phyloP scores from a whole-genome alignment of 2,113 vertebrate genomes.

The Scytalopus superciliaris region DNA sequence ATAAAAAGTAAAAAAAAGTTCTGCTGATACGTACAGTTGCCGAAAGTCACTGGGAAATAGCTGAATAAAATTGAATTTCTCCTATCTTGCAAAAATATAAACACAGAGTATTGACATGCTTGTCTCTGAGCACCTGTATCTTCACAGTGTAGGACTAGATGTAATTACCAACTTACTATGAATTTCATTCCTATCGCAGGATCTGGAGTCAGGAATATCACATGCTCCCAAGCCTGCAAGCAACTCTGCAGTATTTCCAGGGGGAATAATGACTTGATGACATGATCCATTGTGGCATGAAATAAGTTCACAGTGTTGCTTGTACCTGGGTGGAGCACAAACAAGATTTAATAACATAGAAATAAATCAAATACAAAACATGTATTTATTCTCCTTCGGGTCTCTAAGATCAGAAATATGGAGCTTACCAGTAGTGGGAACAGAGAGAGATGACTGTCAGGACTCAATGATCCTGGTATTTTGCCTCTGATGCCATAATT shows the following conservation, averaged over 20 bases:
- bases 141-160: constrained; percentile 16
- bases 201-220: not conserved
- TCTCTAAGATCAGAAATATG: not conserved
- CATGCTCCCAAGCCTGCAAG: not conserved
- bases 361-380: not conserved
- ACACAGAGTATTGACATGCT: not conserved
- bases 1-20: constrained; percentile 52
- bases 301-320: constrained; percentile 1
- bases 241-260: not conserved
- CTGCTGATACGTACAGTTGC: constrained; percentile 2
- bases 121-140: constrained; percentile 5
- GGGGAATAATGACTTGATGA: constrained; percentile 7
- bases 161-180: constrained; percentile 15
- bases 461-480: not conserved
- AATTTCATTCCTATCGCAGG: constrained; percentile 30
- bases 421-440: not conserved
- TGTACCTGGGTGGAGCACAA: not conserved
- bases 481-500: not conserved
- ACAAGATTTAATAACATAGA: not conserved
- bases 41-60: constrained; percentile 12
- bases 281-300: constrained; percentile 23
- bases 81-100: constrained; percentile 28
- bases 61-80: constrained; percentile 46
- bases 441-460: not conserved
- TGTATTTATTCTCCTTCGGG: not conserved